Base-by-base conservation (phyloP, 1,140 invertebrate species). In the Drosophila kurseongensis region DNA sequence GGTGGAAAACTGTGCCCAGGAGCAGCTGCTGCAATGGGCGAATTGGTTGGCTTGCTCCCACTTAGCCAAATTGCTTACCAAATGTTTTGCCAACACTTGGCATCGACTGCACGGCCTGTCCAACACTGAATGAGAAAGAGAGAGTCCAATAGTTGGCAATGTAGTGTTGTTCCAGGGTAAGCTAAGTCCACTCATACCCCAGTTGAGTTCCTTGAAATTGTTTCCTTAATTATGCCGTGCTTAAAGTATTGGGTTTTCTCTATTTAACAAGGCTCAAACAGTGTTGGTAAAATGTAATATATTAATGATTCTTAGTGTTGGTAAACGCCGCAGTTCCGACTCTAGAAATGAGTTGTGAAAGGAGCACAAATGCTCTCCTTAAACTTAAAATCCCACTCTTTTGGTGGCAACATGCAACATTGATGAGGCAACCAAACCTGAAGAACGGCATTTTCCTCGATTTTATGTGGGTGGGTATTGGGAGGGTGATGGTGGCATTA, bases 401-500 rank as follows among this genome's bases (percentile, higher is more conserved):
- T 32, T 32, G 29, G 12, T 41, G 29, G 18, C 40, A 36, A 16
- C 16, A 14, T 55, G 66, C 16, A 47, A 47, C 29, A 47, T 68
- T 56, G 47, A 47, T 55, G 27, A 14, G 67, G 35, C 16, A 56
- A 29, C 27, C 27, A 14, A 42, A 61, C 5, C 10, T 57, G 5
- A 27, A 42, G 23, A 35, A 16, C 29, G 16, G 10, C 45, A 14
- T 48, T 14, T 14, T 4, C 27, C 48, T 16, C 48, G 13, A 29
- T 51, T n/a, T 14, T 48, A 14, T n/a, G 4, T 6, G 29, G n/a
- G 4, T 35, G 14, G 14, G 14, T 13, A 4, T 3, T 9, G 16
- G 50, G n/a, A n/a, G 41, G 36, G 9, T n/a, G 14, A 13, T 42
- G 36, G 51, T 47, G 67, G 51, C 42, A 71, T 71, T 71, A 69